Evolutionary conservation across 2,888 invertebrate species (phyloP), one percentile per base, ranked within the genome.

Genomic region (Tetragonula carbonaria): DNA sequence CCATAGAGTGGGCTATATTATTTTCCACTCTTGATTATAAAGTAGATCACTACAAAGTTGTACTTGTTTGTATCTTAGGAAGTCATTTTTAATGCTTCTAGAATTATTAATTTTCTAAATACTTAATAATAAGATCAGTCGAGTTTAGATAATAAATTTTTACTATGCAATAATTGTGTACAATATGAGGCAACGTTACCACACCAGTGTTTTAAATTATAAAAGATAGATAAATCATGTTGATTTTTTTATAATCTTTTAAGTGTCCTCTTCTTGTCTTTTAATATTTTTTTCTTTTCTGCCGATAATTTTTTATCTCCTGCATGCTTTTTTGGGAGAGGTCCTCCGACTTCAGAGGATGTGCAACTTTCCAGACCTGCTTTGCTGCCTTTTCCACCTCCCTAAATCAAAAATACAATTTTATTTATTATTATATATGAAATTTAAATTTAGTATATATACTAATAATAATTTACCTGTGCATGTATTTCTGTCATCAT

Each of bases 401-500:
- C 92, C 94, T 94, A 68, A 16, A n/a, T 0, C 11, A 66, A 33
- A 66, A 45, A 66, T 63, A 57, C 33, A 55, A 55, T 23, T 28
- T 72, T 59, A 65, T 51, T 75, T 73, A 8, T 74, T 23, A 28
- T 6, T 80, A 33, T 65, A 67, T 28, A 14, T 23, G 4, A 38
- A 13, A 82, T 18, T 23, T 21, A 59, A 68, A 57, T 5, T 55
- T 72, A 33, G 50, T 28, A 62, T 18, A 28, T 50, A 23, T 51
- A 50, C 18, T 57, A 23, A 55, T n/a, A 59, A 50, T 50, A 73
- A 88, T 87, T 93, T 95, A 96, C 96, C 95, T 96, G 96, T 63
- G 98, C 98, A 95, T 98, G 98, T 91, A 98, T 98, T 95, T 98
- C 98, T 66, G 98, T 98, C 97, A 97, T 98, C 97, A 98, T 97